Percentiles rank a stretch among this genome's conserved stretches.
Conservation (phyloP, 2,888 invertebrate species). For the Erynnis tages region DNA sequence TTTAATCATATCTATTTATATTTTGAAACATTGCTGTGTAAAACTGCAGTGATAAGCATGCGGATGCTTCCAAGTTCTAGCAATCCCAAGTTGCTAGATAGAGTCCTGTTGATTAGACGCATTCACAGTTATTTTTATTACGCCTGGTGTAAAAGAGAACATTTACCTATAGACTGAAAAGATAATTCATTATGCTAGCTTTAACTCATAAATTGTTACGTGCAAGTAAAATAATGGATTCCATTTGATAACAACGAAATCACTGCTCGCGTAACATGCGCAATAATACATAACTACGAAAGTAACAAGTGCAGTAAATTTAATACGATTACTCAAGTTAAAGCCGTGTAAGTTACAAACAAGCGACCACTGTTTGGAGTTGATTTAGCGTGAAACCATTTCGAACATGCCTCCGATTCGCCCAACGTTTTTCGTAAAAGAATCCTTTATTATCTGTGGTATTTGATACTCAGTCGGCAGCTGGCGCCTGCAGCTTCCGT, state of each 20-base stretch:
- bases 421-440: constrained; percentile 67
- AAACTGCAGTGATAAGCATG: too few species aligned
- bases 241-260: constrained; percentile 20
- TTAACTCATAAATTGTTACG: constrained; percentile 15
- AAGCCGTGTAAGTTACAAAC: constrained; percentile 65
- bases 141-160: too few species aligned
- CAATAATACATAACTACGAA: constrained; percentile 27
- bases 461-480: constrained; percentile 69
- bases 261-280: constrained; percentile 17
- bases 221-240: constrained; percentile 28
- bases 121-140: too few species aligned
- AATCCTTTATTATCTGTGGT: constrained; percentile 66
- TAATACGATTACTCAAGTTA: constrained; percentile 57
- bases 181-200: background rate
- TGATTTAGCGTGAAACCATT: constrained; percentile 76
- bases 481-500: constrained; percentile 78
- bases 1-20: too few species aligned
- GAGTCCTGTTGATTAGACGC: too few species aligned
- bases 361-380: constrained; percentile 60
- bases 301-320: constrained; percentile 44
- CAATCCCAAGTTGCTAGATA: too few species aligned
- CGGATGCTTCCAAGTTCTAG: too few species aligned
- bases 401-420: constrained; percentile 57
- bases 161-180: too few species aligned
- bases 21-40: too few species aligned